These are phyloP conservation scores for Notarius quadriscutis DNA, from an alignment of 2,113 vertebrate species.

Conservation along the genomic window DNA sequence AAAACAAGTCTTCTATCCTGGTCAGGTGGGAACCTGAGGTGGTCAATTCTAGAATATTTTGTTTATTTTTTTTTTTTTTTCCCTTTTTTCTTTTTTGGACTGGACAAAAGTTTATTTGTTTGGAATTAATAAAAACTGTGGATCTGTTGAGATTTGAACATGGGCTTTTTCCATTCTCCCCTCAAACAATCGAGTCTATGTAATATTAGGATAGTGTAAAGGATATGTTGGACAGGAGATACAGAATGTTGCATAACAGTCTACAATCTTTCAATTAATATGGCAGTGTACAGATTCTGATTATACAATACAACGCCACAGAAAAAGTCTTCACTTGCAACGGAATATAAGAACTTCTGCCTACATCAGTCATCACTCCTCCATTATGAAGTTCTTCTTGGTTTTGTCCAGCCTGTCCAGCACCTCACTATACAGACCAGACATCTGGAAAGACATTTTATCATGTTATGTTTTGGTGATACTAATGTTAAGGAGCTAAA, in stretches of 20 bases:
- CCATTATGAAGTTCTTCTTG: slow-evolving; percentile 63
- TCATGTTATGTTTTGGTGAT: neutral
- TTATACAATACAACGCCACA: neutral
- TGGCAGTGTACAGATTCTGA: neutral
- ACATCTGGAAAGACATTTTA: slow-evolving; percentile 29
- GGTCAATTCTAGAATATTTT: slow-evolving; percentile 63
- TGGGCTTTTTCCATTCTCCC: slow-evolving; percentile 43
- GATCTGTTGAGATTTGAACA: slow-evolving; percentile 74
- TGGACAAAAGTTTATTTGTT: slow-evolving; percentile 81
- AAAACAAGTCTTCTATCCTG: slow-evolving; percentile 72
- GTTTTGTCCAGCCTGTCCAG: slow-evolving; percentile 78
- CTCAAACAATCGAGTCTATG: neutral
- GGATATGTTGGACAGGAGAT: neutral
- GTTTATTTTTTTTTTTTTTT: slow-evolving; percentile 26
- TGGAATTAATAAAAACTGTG: slow-evolving; percentile 82
- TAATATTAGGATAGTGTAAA: slow-evolving; percentile 56
- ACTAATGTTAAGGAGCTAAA: neutral
- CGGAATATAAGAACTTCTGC: neutral
- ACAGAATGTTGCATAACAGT: neutral
- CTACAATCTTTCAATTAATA: neutral
- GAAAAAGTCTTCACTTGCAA: neutral
- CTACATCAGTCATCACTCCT: slow-evolving; percentile 60
- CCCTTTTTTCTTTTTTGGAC: slow-evolving; percentile 59
- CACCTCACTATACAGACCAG: slow-evolving; percentile 78
- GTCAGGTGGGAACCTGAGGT: slow-evolving; percentile 65